Evolutionary conservation across 2,888 invertebrate species (phyloP).

Genomic region (Cephonodes hylas): DNA sequence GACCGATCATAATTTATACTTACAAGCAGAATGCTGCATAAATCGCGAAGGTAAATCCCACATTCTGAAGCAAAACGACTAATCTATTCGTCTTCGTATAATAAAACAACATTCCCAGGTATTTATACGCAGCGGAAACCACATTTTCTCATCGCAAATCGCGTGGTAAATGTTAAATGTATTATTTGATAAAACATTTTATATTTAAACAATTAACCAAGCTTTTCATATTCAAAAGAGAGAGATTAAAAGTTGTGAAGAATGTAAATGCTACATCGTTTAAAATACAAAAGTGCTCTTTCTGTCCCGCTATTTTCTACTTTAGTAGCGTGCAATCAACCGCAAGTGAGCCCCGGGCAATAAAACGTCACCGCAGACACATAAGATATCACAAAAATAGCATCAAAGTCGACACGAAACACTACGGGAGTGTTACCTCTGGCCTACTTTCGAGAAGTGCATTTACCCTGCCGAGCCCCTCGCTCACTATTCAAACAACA

Average conservation of each 20-base stretch:
- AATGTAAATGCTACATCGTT: background rate
- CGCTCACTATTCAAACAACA: conserved; percentile 34
- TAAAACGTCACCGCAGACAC: conserved; percentile 64
- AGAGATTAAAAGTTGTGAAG: background rate
- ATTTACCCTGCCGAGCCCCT: conserved; percentile 44
- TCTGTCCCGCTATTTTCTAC: conserved; percentile 6
- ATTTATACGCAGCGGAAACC: background rate
- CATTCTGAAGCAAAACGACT: conserved; percentile 52
- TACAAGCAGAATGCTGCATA: conserved; percentile 55
- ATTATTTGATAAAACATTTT: background rate
- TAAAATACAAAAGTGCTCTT: conserved; percentile 21
- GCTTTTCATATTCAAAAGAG: too few species aligned
- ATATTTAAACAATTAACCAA: background rate
- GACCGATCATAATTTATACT: conserved; percentile 67
- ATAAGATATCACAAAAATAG: conserved; percentile 68
- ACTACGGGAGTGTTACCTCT: conserved; percentile 54
- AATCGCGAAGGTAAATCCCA: conserved; percentile 59
- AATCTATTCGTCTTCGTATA: conserved; percentile 45
- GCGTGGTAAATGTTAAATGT: background rate
- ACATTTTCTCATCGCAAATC: background rate
- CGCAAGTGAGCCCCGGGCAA: conserved; percentile 50
- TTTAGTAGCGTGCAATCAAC: conserved; percentile 43
- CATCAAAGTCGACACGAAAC: conserved; percentile 60
- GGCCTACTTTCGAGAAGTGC: conserved; percentile 61
- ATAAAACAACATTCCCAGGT: conserved; percentile 42